phyloP scores from a whole-genome alignment of 2,113 vertebrate genomes.

The Aptenodytes patagonicus region DNA sequence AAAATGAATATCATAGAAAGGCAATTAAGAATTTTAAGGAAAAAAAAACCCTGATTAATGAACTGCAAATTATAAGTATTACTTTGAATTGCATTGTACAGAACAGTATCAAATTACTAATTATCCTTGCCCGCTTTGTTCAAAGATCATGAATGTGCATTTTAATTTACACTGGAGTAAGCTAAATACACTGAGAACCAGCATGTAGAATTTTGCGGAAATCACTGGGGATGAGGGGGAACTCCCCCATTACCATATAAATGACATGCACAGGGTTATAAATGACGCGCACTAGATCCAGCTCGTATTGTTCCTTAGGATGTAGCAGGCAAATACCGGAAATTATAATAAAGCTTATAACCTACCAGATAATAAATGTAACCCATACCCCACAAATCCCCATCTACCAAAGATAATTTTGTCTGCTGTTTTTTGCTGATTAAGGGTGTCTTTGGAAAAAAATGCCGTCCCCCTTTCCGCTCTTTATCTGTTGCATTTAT shows the following conservation, averaged over 20 bases:
- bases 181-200: background rate
- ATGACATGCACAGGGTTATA: background rate
- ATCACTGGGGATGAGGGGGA: background rate
- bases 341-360: constrained; percentile 55
- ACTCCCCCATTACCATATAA: constrained; percentile 32
- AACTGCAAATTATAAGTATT: constrained; percentile 54
- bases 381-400: constrained; percentile 36
- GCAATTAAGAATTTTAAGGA: constrained; percentile 49
- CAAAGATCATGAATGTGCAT: constrained; percentile 37
- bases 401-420: constrained; percentile 38
- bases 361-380: constrained; percentile 38
- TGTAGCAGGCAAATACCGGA: background rate
- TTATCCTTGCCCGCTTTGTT: constrained; percentile 3
- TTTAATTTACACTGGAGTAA: background rate
- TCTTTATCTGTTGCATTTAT: constrained; percentile 7
- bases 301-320: background rate
- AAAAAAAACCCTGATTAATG: constrained; percentile 33
- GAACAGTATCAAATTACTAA: background rate
- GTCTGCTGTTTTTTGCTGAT: constrained; percentile 48
- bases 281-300: background rate
- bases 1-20: constrained; percentile 36
- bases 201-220: background rate
- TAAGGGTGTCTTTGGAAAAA: constrained; percentile 22
- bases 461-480: background rate
- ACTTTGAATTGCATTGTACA: background rate